phyloP scores from a whole-genome alignment of 2,888 invertebrate species.

The Limnephilus auricula region DNA sequence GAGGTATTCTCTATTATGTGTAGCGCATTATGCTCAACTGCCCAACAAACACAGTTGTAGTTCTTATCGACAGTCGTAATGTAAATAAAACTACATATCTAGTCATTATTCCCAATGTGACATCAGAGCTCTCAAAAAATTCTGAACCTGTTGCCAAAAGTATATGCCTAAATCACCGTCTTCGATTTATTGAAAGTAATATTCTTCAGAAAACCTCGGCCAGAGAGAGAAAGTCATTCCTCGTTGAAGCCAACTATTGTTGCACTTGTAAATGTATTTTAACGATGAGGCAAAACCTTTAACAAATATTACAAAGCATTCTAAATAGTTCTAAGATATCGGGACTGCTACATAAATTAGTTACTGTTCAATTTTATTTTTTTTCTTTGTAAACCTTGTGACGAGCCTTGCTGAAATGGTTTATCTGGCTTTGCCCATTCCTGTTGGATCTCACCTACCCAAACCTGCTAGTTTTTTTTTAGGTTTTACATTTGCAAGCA shows the following conservation, averaged over 20 bases:
- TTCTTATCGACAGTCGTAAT: too few relatives aligned
- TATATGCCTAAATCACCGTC: too few relatives aligned
- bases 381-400: too few relatives aligned
- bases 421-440: background rate
- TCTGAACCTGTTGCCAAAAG: too few relatives aligned
- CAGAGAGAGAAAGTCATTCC: background rate
- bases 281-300: background rate
- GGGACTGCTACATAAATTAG: background rate
- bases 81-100: too few relatives aligned
- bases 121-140: too few relatives aligned
- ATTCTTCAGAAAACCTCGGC: background rate
- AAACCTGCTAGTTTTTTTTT: background rate
- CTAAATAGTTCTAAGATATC: background rate
- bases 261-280: background rate
- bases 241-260: background rate
- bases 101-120: too few relatives aligned
- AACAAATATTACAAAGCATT: background rate
- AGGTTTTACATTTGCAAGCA: too few relatives aligned
- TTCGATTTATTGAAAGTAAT: too few relatives aligned
- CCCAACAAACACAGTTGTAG: too few relatives aligned
- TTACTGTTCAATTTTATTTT: background rate
- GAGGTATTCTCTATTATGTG: too few relatives aligned
- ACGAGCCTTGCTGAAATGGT: background rate
- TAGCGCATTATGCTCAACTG: too few relatives aligned
- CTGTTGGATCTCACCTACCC: background rate